Conservation (phyloP, 2,888 invertebrate genomes). For the Nomada flava region DNA sequence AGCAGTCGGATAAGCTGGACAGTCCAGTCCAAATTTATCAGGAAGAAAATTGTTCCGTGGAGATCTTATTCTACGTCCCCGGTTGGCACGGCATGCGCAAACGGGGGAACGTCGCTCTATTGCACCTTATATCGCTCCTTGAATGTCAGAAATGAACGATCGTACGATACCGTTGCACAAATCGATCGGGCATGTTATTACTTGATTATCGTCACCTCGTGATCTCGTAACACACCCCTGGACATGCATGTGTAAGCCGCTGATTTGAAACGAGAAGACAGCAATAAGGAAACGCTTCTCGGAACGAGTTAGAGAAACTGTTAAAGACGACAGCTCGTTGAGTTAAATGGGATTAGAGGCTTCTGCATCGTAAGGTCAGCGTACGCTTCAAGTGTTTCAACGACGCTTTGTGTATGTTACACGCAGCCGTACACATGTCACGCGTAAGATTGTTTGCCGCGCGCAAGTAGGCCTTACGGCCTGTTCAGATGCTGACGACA, state of each 20-base stretch:
- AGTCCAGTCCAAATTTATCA: slow-evolving; percentile 60
- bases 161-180: not conserved
- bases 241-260: not conserved
- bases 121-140: not conserved
- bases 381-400: slow-evolving; percentile 53
- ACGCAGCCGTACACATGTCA: slow-evolving; percentile 12
- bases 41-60: slow-evolving; percentile 60
- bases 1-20: slow-evolving; percentile 58
- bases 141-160: not conserved
- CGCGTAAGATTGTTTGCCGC: slow-evolving; percentile 20
- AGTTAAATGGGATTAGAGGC: slow-evolving; percentile 65
- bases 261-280: slow-evolving; percentile 46
- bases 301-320: slow-evolving; percentile 65
- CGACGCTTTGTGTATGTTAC: slow-evolving; percentile 17
- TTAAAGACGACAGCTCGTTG: slow-evolving; percentile 64
- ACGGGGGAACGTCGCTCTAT: not conserved
- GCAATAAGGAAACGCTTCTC: slow-evolving; percentile 52
- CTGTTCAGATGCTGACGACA: slow-evolving; percentile 48
- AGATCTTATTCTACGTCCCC: slow-evolving; percentile 52
- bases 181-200: slow-evolving; percentile 6
- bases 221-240: slow-evolving; percentile 2
- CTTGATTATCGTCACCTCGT: slow-evolving; percentile 26
- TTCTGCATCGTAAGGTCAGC: slow-evolving; percentile 58
- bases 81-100: slow-evolving; percentile 24
- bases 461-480: slow-evolving; percentile 28